A percentile compares a stretch with the other conserved stretches of the same genome.
These are phyloP conservation scores for Fopius arisanus DNA, from an alignment of 1,140 invertebrate genomes.

Conservation along the genomic window DNA sequence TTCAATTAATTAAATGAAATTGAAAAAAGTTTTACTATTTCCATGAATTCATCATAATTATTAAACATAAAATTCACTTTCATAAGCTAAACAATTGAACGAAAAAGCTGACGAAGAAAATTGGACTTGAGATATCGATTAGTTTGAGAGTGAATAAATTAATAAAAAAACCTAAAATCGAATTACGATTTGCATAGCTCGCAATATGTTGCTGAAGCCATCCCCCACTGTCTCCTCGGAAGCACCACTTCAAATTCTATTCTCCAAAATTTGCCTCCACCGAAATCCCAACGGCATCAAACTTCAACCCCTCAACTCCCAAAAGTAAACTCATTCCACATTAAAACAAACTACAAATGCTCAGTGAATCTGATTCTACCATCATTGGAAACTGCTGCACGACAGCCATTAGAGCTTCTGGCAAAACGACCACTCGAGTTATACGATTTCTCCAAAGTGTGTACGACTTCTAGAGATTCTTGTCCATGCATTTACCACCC, in stretches of 20 bases:
- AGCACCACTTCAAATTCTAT: background rate
- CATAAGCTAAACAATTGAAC: too few species aligned
- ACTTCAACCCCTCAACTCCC: background rate
- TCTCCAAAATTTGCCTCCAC: background rate
- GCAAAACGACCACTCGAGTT: background rate
- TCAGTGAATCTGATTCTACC: conserved; percentile 22
- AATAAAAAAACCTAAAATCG: too few species aligned
- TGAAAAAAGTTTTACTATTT: too few species aligned
- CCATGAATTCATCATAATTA: too few species aligned
- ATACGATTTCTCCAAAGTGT: background rate
- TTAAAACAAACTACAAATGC: background rate
- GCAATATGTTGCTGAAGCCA: too few species aligned
- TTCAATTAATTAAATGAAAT: too few species aligned
- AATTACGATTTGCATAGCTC: too few species aligned
- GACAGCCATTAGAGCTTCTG: background rate
- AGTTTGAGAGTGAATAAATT: too few species aligned
- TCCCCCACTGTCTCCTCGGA: too few species aligned
- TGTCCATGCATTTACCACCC: conserved; percentile 4
- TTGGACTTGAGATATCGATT: too few species aligned
- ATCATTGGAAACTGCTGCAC: conserved; percentile 26
- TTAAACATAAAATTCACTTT: too few species aligned
- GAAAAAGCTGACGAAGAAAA: too few species aligned
- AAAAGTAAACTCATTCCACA: background rate
- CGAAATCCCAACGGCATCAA: background rate
- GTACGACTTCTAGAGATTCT: background rate